Base-by-base conservation (phyloP, 2,888 invertebrate species). In the Dasypogon diadema region DNA sequence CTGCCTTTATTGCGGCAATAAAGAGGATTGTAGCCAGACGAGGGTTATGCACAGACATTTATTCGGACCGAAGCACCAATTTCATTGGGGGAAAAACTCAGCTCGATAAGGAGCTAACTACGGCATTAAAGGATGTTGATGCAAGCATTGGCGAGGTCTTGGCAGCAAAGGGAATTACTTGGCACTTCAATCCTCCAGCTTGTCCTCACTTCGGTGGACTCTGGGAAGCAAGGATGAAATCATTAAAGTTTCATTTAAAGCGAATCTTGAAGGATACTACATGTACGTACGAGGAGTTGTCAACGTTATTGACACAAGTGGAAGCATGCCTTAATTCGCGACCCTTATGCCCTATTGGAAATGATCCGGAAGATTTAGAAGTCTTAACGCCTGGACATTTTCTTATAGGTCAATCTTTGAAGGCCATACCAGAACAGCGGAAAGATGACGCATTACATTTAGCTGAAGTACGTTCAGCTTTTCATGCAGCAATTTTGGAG, bases 191-290 rank as follows among this genome's bases (percentile, higher is more conserved):
- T 22, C 55, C 55, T 5, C 55, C 55, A 1, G 6, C 55, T 78
- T 79, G 5, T 48, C 80, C 55, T 10, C 34, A 0, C 10, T 10
- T 6, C 10, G 34, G 34, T 1, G 34, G 34, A 30, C 34, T 30
- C 5, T 30, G 34, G 34, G 34, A 1, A 10, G 34, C 34, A 30
- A 10, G 34, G 5, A 30, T 30, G 10, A 30, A 30, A 10, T 30
- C 34, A 5, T 6, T 30, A 30, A 30, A 30, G 34, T 30, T 6
- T 10, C 34, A 30, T 10, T 1, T 30, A 5, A 3, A 8, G 8
- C 30, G 30, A 30, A 8, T 8, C 8, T 5, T 30, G 8, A 8
- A 8, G 4, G 8, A 8, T 30, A 5, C 30, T 8, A 30, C 30
- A 5, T 30, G 8, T 8, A 30, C 30, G 8, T 30, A 5, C 8